phyloP scores from a whole-genome alignment of 1,140 invertebrate species.

The Dryas iulia region DNA sequence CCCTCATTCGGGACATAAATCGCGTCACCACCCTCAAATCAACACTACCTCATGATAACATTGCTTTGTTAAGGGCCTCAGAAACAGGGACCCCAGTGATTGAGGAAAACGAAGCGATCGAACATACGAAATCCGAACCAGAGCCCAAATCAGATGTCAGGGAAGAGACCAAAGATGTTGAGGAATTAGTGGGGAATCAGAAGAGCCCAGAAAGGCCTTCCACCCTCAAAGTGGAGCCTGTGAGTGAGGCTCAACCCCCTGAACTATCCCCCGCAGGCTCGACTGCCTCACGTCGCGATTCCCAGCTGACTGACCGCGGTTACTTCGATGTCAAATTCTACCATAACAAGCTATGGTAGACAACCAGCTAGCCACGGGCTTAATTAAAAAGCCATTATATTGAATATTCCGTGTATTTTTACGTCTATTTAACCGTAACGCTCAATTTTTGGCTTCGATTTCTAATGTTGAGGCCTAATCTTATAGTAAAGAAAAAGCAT shows the following conservation, averaged over 20 bases:
- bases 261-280: conserved; percentile 40
- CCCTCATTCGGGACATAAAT: too few relatives aligned
- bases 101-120: not conserved
- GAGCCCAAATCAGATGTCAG: not conserved
- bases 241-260: conserved; percentile 6
- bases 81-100: not conserved
- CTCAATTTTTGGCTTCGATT: not conserved
- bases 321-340: conserved; percentile 84
- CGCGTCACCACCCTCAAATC: too few relatives aligned
- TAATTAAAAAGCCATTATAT: too few relatives aligned
- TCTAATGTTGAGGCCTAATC: too few relatives aligned
- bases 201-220: conserved; percentile 45
- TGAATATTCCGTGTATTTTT: not conserved
- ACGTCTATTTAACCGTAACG: not conserved
- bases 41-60: too few relatives aligned
- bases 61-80: conserved; percentile 4
- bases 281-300: conserved; percentile 38
- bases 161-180: not conserved
- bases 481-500: too few relatives aligned
- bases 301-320: conserved; percentile 80
- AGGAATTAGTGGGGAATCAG: conserved; percentile 10
- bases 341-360: conserved; percentile 84
- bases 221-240: conserved; percentile 36
- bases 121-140: not conserved
- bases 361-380: conserved; percentile 18